Percentiles rank a stretch among this genome's conserved stretches.
These are phyloP conservation scores for Sphaeridia pumilis DNA, from an alignment of 2,888 invertebrate species.

Conservation along the genomic window DNA sequence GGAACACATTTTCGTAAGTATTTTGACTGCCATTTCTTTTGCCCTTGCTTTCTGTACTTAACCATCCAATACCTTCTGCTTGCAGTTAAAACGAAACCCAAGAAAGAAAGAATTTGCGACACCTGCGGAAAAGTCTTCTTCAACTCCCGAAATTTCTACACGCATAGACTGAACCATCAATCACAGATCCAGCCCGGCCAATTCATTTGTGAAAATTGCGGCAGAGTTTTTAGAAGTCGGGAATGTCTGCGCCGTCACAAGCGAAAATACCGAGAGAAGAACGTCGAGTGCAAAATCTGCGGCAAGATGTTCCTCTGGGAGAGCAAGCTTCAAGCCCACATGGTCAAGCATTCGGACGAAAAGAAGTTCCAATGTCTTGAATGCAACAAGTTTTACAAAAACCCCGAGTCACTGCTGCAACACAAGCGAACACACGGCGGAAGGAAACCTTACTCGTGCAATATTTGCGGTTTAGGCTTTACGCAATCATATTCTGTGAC, in stretches of 20 bases:
- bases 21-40: not conserved
- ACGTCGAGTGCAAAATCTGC: slow-evolving; percentile 1
- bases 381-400: not conserved
- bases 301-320: not conserved
- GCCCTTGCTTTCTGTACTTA: not conserved
- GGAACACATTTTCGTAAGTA: slow-evolving; percentile 1
- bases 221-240: not conserved
- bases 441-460: not conserved
- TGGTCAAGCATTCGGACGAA: not conserved
- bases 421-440: not conserved
- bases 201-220: slow-evolving; percentile 9
- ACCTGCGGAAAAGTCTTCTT: not conserved
- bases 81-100: not conserved
- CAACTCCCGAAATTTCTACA: not conserved
- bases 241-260: not conserved
- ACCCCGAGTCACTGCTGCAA: not conserved
- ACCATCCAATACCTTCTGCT: too few species aligned
- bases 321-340: not conserved
- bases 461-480: slow-evolving; percentile 3
- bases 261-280: not conserved
- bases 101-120: not conserved
- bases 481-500: not conserved
- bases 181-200: not conserved
- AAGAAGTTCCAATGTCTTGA: not conserved
- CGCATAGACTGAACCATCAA: not conserved